phyloP scores from a whole-genome alignment of 2,797 vertebrate genomes.

The Hapalemur alaotrensis region DNA sequence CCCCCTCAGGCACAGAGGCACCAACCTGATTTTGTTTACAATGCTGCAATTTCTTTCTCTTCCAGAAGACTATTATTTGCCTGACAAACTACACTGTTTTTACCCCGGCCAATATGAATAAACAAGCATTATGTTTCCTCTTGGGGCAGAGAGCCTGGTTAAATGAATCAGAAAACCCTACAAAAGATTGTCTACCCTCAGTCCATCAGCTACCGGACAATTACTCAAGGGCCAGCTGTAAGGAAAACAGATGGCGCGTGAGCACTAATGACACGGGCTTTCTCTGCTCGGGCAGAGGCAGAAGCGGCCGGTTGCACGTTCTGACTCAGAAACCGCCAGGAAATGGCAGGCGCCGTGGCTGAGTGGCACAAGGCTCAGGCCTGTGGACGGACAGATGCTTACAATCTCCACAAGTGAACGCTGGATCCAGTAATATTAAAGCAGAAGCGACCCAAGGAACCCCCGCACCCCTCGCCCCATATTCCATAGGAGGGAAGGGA shows the following conservation, averaged over 20 bases:
- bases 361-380: background rate
- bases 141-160: conserved; percentile 77
- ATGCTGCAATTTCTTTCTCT: conserved; percentile 23
- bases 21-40: conserved; percentile 16
- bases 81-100: conserved; percentile 72
- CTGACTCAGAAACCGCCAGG: conserved; percentile 63
- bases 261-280: conserved; percentile 73
- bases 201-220: conserved; percentile 85
- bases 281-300: conserved; percentile 68
- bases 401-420: background rate
- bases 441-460: background rate
- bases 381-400: conserved; percentile 35
- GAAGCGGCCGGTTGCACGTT: conserved; percentile 55
- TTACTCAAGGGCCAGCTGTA: conserved; percentile 86
- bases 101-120: conserved; percentile 71
- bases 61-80: conserved; percentile 68
- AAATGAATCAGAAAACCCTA: conserved; percentile 86
- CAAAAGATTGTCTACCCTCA: conserved; percentile 79
- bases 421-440: conserved; percentile 43
- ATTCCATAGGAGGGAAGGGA: background rate
- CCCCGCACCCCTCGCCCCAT: accelerated
- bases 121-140: conserved; percentile 78
- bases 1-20: conserved; percentile 66
- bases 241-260: conserved; percentile 84
- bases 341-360: conserved; percentile 67